Evolutionary conservation across 2,797 vertebrate species (phyloP).

Genomic region (Decapterus maruadsi): DNA sequence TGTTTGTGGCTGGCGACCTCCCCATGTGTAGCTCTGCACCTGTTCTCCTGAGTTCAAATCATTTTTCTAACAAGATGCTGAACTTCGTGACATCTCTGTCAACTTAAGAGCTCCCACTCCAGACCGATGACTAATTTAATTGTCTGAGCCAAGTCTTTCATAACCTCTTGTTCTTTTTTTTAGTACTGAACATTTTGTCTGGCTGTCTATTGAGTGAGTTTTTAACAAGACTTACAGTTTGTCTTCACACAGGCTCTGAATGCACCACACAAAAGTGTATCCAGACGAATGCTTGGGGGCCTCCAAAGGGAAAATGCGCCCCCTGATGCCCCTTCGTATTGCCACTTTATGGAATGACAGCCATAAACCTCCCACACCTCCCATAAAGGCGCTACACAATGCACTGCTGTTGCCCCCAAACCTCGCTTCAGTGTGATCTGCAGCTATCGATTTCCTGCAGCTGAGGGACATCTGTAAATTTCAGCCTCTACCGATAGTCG

Average conservation of each 20-base stretch:
- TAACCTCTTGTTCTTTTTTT: not conserved
- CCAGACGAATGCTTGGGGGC: no score
- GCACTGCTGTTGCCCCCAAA: no score
- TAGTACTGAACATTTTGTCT: not conserved
- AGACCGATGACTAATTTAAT: not conserved
- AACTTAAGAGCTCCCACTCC: not conserved
- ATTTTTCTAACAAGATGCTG: constrained; percentile 41
- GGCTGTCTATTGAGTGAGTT: not conserved
- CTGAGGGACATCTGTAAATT: no score
- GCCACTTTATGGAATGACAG: no score
- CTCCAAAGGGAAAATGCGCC: no score
- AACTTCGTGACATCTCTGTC: constrained; percentile 8
- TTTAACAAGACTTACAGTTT: not conserved
- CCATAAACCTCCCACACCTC: no score
- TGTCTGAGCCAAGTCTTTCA: not conserved
- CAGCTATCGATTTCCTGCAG: no score
- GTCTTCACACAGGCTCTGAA: not conserved
- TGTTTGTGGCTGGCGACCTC: constrained; percentile 53
- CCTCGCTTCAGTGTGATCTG: no score
- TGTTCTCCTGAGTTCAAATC: constrained; percentile 47
- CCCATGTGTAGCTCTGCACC: constrained; percentile 57
- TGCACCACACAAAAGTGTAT: not conserved
- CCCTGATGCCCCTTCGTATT: no score
- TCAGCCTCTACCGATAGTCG: no score
- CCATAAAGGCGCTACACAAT: no score